Percentiles rank a stretch among this genome's conserved stretches.
Conservation (phyloP, 1,140 invertebrate genomes). For the Trissolcus basalis region DNA sequence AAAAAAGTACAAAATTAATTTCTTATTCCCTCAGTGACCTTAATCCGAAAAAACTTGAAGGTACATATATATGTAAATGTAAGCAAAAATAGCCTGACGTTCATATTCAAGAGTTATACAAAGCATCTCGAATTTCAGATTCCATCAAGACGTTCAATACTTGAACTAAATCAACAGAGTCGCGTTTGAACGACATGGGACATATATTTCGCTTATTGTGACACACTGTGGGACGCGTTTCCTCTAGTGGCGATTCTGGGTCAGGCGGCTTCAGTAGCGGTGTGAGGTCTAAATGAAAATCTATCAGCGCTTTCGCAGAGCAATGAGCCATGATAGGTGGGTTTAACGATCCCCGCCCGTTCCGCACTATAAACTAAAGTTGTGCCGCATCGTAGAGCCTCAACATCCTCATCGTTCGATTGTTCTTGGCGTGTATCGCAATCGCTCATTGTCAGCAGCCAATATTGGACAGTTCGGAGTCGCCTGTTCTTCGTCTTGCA, state of each 20-base stretch:
- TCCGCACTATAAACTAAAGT: conserved; percentile 17
- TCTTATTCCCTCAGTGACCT: too few relatives aligned
- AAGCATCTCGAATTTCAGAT: too few relatives aligned
- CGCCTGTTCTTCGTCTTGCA: conserved; percentile 23
- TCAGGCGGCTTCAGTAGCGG: conserved; percentile 7
- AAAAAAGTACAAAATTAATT: too few relatives aligned
- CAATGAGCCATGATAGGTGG: conserved; percentile 14
- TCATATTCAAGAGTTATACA: too few relatives aligned
- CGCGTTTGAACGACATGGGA: too few relatives aligned
- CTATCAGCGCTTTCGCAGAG: conserved; percentile 22
- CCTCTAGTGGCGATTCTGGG: conserved; percentile 16
- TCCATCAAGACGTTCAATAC: too few relatives aligned
- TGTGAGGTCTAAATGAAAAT: conserved; percentile 28
- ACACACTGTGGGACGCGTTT: conserved; percentile 1
- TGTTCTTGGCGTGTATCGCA: conserved; percentile 23
- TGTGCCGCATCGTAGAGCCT: conserved; percentile 11
- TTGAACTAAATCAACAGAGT: too few relatives aligned
- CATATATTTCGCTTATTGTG: conserved; percentile 11
- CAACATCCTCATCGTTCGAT: conserved; percentile 22
- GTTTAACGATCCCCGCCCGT: conserved; percentile 19
- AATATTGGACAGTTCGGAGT: conserved; percentile 20
- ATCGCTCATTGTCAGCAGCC: conserved; percentile 29
- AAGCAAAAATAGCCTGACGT: too few relatives aligned
- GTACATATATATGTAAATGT: too few relatives aligned
- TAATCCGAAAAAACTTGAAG: too few relatives aligned